Conservation (phyloP, 2,797 vertebrate genomes). For the Rhinogobio ventralis region DNA sequence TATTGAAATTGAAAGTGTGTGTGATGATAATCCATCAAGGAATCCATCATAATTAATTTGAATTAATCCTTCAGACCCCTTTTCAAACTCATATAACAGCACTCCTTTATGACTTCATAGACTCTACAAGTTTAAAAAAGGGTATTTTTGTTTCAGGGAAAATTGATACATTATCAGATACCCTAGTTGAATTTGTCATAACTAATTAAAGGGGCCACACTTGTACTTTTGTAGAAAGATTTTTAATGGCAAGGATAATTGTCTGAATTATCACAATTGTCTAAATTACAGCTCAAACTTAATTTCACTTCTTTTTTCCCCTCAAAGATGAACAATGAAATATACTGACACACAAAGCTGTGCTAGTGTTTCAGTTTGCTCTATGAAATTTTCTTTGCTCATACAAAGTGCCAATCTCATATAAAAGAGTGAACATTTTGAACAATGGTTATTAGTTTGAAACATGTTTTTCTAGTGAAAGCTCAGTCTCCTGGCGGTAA, state of each 20-base stretch:
- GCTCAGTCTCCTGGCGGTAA: conserved; percentile 33
- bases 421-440: not conserved
- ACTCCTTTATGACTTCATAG: conserved; percentile 6
- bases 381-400: not conserved
- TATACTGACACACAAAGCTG: not conserved
- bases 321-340: not conserved
- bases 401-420: not conserved
- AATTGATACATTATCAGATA: conserved; percentile 40
- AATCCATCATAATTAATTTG: conserved; percentile 14
- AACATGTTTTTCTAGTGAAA: conserved; percentile 15
- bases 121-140: conserved; percentile 11
- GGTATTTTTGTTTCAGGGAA: conserved; percentile 10
- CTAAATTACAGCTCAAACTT: conserved; percentile 39
- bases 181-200: conserved; percentile 17
- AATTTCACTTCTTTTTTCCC: not conserved
- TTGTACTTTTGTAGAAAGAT: conserved; percentile 22
- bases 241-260: conserved; percentile 36
- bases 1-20: conserved; percentile 29
- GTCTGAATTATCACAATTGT: conserved; percentile 45
- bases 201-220: conserved; percentile 34
- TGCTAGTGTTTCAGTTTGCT: not conserved
- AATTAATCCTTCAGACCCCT: conserved; percentile 19
- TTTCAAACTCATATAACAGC: conserved; percentile 1
- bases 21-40: not conserved
- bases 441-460: conserved; percentile 32